A percentile compares a stretch with the other conserved stretches of the same genome.
These are phyloP conservation scores for Dilophus febrilis DNA, from an alignment of 2,888 invertebrate species.

Conservation along the genomic window DNA sequence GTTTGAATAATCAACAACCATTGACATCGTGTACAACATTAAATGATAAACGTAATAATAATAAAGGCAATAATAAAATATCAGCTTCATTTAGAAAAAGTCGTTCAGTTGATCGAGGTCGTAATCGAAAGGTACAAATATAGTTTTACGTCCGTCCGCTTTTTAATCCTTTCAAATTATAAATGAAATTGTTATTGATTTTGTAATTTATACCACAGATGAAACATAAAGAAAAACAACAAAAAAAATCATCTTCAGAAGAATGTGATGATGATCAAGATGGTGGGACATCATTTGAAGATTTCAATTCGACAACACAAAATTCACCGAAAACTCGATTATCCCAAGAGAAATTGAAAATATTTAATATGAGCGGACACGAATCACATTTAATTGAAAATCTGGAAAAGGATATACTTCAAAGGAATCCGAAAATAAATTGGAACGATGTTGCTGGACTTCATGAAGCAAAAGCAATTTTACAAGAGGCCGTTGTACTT, in stretches of 20 bases:
- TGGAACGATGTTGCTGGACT: slow-evolving; percentile 65
- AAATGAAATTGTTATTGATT: background rate
- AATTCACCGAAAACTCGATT: slow-evolving; percentile 26
- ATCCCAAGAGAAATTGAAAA: slow-evolving; percentile 19
- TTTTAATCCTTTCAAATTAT: background rate
- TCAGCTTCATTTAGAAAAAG: slow-evolving; percentile 26
- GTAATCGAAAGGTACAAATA: slow-evolving; percentile 29
- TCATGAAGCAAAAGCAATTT: slow-evolving; percentile 54
- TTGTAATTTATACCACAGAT: slow-evolving; percentile 14
- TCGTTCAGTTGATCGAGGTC: slow-evolving; percentile 28
- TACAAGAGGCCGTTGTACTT: slow-evolving; percentile 74
- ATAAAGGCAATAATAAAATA: slow-evolving; percentile 15
- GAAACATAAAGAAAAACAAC: slow-evolving; percentile 23
- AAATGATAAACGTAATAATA: slow-evolving; percentile 18
- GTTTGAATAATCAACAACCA: slow-evolving; percentile 21
- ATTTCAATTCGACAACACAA: slow-evolving; percentile 23
- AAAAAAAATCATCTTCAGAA: slow-evolving; percentile 30
- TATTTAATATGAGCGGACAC: slow-evolving; percentile 52
- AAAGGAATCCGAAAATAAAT: slow-evolving; percentile 63
- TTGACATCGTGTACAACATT: slow-evolving; percentile 35
- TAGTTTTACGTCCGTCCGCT: no score
- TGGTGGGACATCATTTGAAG: slow-evolving; percentile 28
- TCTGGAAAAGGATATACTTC: slow-evolving; percentile 68
- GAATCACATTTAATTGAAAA: slow-evolving; percentile 64
- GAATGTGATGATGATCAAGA: slow-evolving; percentile 32